phyloP scores from a whole-genome alignment of 2,797 vertebrate genomes.

The Acrossocheilus fasciatus region DNA sequence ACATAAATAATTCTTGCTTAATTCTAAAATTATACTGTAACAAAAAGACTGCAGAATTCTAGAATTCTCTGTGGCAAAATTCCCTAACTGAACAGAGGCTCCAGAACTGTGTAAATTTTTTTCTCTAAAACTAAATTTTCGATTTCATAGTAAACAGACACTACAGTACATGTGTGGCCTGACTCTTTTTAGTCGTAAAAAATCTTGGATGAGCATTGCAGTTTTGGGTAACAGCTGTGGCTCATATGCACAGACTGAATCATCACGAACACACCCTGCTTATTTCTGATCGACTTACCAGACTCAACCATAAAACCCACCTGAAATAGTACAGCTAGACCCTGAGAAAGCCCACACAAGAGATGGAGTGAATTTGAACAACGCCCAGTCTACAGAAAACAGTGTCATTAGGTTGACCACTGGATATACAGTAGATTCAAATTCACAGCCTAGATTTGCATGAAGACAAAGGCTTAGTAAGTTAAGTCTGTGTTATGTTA shows the following conservation, averaged over 20 bases:
- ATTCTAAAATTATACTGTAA: neutral
- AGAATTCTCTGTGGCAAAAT: neutral
- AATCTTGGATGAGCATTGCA: neutral
- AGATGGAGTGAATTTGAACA: neutral
- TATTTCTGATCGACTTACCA: neutral
- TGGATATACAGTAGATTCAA: neutral
- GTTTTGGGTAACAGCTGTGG: slow-evolving; percentile 8
- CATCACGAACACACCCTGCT: slow-evolving; percentile 22
- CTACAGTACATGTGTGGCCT: neutral
- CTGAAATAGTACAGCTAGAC: slow-evolving; percentile 3
- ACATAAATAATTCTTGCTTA: neutral
- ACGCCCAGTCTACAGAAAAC: neutral
- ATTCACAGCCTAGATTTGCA: neutral
- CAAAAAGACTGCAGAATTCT: neutral
- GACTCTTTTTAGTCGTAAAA: neutral
- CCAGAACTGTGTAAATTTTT: neutral
- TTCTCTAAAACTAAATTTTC: neutral
- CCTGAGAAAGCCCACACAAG: neutral
- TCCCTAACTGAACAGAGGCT: neutral
- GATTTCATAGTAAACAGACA: neutral
- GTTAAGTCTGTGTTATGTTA: neutral
- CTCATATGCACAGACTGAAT: slow-evolving; percentile 15
- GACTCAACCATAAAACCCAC: slow-evolving; percentile 10
- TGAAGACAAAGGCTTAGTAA: neutral
- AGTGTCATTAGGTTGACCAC: neutral